phyloP scores from a whole-genome alignment of 2,113 vertebrate genomes.

The Plectropomus leopardus region DNA sequence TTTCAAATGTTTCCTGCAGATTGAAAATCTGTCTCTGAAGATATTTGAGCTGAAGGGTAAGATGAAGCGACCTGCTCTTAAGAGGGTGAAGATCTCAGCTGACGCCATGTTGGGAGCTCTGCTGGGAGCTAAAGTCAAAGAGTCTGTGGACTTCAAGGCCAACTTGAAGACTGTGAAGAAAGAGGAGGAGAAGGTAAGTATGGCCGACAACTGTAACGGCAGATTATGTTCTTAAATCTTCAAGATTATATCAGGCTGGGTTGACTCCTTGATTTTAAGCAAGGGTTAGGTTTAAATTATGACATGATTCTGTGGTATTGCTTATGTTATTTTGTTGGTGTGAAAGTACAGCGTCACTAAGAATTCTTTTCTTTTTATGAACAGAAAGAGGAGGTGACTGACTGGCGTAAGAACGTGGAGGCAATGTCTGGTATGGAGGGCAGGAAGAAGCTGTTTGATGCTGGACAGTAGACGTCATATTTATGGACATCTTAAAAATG shows the following conservation, averaged over 20 bases:
- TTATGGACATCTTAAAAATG: background rate
- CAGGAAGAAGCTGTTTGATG: slow-evolving; percentile 85
- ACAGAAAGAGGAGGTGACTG: slow-evolving; percentile 81
- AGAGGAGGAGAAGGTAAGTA: slow-evolving; percentile 84
- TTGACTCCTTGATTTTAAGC: background rate
- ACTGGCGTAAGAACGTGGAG: slow-evolving; percentile 87
- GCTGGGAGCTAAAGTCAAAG: slow-evolving; percentile 82
- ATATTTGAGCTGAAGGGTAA: slow-evolving; percentile 86
- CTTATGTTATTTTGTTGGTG: background rate
- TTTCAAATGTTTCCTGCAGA: slow-evolving; percentile 56
- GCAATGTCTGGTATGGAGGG: slow-evolving; percentile 87
- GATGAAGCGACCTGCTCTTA: slow-evolving; percentile 86
- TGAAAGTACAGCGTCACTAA: background rate
- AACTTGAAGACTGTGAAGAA: slow-evolving; percentile 88
- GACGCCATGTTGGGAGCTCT: slow-evolving; percentile 86
- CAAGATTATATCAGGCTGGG: too few relatives aligned
- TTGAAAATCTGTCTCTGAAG: slow-evolving; percentile 79
- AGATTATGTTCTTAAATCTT: background rate
- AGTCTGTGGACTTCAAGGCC: slow-evolving; percentile 85
- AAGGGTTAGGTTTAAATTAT: background rate
- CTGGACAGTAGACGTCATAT: slow-evolving; percentile 52
- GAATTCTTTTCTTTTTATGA: slow-evolving; percentile 11
- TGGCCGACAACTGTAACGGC: rapidly evolving
- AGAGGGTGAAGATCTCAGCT: slow-evolving; percentile 84
- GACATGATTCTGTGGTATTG: background rate